These are phyloP conservation scores for Achlya flavicornis DNA, from an alignment of 2,888 invertebrate genomes.

Conservation along the genomic window DNA sequence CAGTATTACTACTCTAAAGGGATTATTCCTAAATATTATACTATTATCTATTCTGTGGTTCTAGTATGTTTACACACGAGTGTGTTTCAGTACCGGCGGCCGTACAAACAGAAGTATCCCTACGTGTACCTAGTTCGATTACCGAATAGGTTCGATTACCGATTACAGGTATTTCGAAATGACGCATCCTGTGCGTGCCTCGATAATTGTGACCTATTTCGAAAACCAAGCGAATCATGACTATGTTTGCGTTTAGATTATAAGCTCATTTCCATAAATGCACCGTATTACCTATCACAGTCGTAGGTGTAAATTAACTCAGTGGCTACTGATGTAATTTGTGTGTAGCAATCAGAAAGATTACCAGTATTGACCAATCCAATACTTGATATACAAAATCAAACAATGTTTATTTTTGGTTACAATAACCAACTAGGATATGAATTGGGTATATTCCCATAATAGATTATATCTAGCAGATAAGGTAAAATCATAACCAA, in stretches of 20 bases:
- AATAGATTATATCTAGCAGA: too few relatives aligned
- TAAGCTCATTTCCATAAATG: conserved; percentile 58
- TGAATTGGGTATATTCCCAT: too few relatives aligned
- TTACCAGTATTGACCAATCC: conserved; percentile 19
- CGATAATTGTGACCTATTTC: conserved; percentile 36
- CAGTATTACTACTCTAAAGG: too few relatives aligned
- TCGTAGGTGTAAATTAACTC: conserved; percentile 45
- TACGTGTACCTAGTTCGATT: neutral
- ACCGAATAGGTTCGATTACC: neutral
- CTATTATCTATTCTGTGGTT: too few relatives aligned
- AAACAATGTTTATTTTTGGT: neutral
- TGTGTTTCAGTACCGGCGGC: too few relatives aligned
- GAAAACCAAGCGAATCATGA: conserved; percentile 53
- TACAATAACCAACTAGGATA: too few relatives aligned
- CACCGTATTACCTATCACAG: conserved; percentile 37
- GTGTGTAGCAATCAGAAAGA: conserved; percentile 25
- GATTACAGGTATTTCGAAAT: neutral
- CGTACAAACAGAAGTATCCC: too few relatives aligned
- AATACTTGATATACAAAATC: conserved; percentile 8
- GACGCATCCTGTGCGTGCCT: too few relatives aligned
- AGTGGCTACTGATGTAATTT: conserved; percentile 27
- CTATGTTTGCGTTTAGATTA: conserved; percentile 55
- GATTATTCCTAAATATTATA: too few relatives aligned
- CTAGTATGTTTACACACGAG: too few relatives aligned
- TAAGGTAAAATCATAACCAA: too few relatives aligned